Conservation (phyloP, 2,113 vertebrate genomes). For the Lycaon pictus region DNA sequence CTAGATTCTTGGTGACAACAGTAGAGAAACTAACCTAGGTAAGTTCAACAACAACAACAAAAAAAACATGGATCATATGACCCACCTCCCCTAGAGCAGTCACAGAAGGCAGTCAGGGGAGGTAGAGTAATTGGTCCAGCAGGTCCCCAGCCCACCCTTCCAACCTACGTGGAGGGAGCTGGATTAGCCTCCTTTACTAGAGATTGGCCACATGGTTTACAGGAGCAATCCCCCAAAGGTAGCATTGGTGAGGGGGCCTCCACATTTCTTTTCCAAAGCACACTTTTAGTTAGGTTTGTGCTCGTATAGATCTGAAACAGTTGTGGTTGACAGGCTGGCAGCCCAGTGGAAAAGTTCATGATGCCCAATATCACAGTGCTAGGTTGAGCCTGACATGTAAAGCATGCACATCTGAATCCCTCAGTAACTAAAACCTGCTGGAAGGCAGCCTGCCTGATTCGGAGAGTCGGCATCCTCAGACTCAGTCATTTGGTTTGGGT, state of each 20-base stretch:
- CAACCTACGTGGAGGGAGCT: background rate
- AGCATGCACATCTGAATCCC: background rate
- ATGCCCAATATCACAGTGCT: background rate
- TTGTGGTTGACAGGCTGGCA: fast-evolving
- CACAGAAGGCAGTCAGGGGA: background rate
- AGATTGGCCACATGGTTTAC: background rate
- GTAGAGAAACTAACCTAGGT: background rate
- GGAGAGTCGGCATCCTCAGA: background rate
- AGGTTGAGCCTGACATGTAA: background rate
- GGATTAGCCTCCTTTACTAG: background rate
- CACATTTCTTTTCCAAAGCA: background rate
- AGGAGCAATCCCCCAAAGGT: background rate
- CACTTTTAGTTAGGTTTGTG: background rate
- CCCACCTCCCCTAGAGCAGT: background rate
- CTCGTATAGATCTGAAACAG: background rate
- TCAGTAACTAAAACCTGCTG: background rate
- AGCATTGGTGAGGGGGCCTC: background rate
- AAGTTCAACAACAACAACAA: background rate
- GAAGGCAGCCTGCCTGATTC: background rate
- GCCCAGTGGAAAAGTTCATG: background rate
- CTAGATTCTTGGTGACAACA: background rate
- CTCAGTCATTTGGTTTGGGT: background rate
- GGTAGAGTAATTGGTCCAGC: background rate
- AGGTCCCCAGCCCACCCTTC: background rate
- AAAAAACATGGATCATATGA: background rate